phyloP scores from a whole-genome alignment of 1,140 invertebrate species.

The Metopolophium dirhodum region DNA sequence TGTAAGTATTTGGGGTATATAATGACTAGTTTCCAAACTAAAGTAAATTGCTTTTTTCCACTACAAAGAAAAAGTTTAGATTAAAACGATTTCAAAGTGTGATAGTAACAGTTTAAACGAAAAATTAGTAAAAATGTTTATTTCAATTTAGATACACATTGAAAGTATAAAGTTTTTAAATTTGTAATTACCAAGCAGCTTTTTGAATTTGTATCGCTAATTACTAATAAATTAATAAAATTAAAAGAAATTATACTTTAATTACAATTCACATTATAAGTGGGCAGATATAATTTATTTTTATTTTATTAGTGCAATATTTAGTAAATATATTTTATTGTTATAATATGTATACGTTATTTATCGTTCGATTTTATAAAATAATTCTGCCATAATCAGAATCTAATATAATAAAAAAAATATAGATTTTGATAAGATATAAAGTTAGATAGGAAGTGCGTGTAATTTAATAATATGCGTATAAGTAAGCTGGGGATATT shows the following conservation, averaged over 20 bases:
- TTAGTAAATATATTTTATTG: neutral
- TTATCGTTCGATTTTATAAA: neutral
- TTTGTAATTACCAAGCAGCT: neutral
- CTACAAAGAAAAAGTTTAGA: slow-evolving; percentile 36
- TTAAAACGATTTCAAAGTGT: slow-evolving; percentile 32
- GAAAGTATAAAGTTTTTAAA: slow-evolving; percentile 29
- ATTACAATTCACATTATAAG: neutral
- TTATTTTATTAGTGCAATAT: neutral
- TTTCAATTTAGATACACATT: neutral
- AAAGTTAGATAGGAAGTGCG: neutral
- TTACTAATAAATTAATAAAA: slow-evolving; percentile 14
- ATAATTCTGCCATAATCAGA: neutral
- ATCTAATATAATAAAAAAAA: too few relatives aligned
- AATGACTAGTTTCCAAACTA: slow-evolving; percentile 3
- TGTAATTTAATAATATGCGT: neutral
- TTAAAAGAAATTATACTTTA: neutral
- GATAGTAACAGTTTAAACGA: slow-evolving; percentile 21
- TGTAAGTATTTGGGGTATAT: neutral
- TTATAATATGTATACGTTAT: too few relatives aligned
- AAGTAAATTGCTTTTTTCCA: slow-evolving; percentile 24
- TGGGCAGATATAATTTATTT: too few relatives aligned
- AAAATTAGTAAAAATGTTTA: slow-evolving; percentile 34
- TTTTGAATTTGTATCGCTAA: neutral
- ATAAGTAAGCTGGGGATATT: neutral
- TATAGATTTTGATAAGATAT: neutral